Conservation (phyloP, 2,113 vertebrate genomes). For the Helogale parvula region DNA sequence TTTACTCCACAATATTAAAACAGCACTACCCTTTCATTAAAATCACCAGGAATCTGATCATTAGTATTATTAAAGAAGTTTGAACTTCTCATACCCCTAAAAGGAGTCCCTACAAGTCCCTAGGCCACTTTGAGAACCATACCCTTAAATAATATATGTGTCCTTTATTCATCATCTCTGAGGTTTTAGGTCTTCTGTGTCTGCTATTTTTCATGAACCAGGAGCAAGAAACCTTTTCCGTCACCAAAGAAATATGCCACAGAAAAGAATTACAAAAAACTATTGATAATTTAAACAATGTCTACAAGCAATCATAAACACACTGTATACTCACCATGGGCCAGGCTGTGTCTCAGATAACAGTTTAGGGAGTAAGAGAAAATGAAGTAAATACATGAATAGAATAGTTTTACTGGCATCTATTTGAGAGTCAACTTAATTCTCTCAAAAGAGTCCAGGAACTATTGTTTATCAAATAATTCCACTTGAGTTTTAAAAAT, state of each 20-base stretch:
- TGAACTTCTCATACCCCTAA: background rate
- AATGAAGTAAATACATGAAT: background rate
- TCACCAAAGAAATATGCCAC: background rate
- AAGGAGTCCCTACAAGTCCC: too few relatives aligned
- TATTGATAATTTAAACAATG: background rate
- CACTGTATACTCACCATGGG: background rate
- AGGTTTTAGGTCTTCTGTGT: background rate
- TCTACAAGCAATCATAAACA: background rate
- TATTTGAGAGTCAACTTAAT: background rate
- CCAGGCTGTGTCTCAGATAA: background rate
- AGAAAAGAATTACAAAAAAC: background rate
- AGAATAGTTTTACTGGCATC: background rate
- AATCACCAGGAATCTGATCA: background rate
- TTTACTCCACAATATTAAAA: background rate
- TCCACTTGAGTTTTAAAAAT: background rate
- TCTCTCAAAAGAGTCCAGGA: background rate
- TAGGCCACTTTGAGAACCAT: background rate
- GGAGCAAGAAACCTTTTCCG: background rate
- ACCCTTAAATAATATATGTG: background rate
- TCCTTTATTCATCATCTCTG: background rate
- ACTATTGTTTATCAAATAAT: background rate
- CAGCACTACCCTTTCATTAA: background rate
- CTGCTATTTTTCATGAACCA: slow-evolving; percentile 1
- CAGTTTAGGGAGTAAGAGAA: background rate
- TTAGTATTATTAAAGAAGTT: background rate